Evolutionary conservation across 2,888 invertebrate species (phyloP).

Genomic region (Watsonalla cultraria): DNA sequence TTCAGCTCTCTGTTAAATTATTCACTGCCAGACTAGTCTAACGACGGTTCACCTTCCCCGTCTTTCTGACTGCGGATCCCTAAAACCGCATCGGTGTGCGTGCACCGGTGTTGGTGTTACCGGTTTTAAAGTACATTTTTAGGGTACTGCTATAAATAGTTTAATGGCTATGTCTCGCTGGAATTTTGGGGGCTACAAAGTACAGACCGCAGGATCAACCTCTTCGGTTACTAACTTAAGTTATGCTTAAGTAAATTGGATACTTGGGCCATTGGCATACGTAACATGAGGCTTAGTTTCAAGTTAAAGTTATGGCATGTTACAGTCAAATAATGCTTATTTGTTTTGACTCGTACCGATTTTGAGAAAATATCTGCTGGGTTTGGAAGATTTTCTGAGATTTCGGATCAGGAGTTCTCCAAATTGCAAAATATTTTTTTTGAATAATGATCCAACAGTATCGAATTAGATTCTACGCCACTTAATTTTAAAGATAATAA

Average conservation of each 20-base stretch:
- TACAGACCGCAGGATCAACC: neutral
- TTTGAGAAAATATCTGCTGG: too few relatives aligned
- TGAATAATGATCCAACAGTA: too few relatives aligned
- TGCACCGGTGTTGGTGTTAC: constrained; percentile 39
- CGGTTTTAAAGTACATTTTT: constrained; percentile 65
- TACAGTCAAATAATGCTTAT: too few relatives aligned
- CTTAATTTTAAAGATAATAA: too few relatives aligned
- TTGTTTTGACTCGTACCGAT: too few relatives aligned
- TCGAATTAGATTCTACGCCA: too few relatives aligned
- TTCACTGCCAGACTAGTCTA: neutral
- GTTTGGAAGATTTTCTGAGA: too few relatives aligned
- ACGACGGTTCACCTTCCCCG: neutral
- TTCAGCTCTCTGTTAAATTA: neutral
- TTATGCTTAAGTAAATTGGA: neutral
- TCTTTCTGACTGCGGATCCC: neutral
- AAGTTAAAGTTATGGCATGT: too few relatives aligned
- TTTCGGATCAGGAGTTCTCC: too few relatives aligned
- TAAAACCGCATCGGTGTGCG: constrained; percentile 9
- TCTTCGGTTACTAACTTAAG: neutral
- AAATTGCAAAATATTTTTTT: too few relatives aligned
- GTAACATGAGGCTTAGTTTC: too few relatives aligned
- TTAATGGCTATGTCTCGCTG: constrained; percentile 30
- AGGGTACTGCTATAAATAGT: constrained; percentile 56
- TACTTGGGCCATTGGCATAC: neutral
- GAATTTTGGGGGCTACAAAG: constrained; percentile 30